phyloP scores from a whole-genome alignment of 1,140 invertebrate genomes.

The Octopus bimaculoides region DNA sequence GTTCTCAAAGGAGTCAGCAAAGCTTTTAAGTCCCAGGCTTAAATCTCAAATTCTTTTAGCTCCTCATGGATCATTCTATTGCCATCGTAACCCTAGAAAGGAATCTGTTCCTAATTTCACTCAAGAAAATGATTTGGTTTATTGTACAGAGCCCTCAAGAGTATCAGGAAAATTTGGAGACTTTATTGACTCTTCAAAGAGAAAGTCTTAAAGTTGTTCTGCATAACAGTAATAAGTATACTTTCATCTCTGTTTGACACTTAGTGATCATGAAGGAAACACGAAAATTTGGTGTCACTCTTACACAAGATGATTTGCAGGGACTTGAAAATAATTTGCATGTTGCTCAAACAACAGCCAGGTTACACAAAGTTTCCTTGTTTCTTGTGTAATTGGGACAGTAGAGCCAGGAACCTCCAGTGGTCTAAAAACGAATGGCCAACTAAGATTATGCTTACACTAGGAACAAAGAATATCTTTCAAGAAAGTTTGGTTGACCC shows the following conservation, averaged over 20 bases:
- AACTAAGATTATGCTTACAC: neutral
- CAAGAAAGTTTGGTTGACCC: neutral
- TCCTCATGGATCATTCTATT: too few species aligned
- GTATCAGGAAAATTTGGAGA: too few species aligned
- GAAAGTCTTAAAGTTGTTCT: neutral
- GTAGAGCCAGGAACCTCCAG: neutral
- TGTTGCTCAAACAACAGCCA: neutral
- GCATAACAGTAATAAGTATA: neutral
- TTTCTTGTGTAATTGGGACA: slow-evolving; percentile 4
- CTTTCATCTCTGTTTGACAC: neutral
- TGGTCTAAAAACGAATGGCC: neutral
- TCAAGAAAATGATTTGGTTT: too few species aligned
- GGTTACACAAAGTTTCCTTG: neutral
- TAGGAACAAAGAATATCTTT: neutral
- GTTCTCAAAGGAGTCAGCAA: too few species aligned
- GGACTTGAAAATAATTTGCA: neutral
- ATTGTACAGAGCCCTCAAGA: too few species aligned
- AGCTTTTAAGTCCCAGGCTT: too few species aligned
- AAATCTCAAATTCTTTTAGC: too few species aligned
- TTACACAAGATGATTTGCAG: neutral
- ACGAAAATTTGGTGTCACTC: neutral
- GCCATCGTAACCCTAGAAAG: too few species aligned
- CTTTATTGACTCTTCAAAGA: slow-evolving; percentile 2
- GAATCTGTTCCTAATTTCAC: too few species aligned
- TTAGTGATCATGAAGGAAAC: neutral